Evolutionary conservation across 2,888 invertebrate genomes (phyloP).

Genomic region (Penaeus monodon): DNA sequence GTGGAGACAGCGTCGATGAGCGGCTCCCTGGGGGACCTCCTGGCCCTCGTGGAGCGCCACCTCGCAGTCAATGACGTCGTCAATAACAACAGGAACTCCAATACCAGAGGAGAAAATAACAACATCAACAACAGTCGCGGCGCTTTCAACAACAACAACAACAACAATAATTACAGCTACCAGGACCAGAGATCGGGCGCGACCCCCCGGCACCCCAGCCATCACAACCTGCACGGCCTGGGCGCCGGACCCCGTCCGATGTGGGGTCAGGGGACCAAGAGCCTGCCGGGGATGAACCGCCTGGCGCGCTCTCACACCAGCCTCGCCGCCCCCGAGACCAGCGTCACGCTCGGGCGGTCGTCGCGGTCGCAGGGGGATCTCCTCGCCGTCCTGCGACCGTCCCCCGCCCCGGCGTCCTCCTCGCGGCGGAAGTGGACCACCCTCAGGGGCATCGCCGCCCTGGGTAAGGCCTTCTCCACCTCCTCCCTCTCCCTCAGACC

Average conservation of each 20-base stretch:
- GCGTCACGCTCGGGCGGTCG: constrained; percentile 5
- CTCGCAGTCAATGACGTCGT: constrained; percentile 18
- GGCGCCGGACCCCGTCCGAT: background rate
- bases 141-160: background rate
- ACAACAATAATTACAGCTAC: background rate
- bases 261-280: constrained; percentile 8
- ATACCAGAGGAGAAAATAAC: background rate
- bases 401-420: background rate
- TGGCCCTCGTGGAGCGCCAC: constrained; percentile 27
- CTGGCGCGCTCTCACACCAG: constrained; percentile 22
- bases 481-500: constrained; percentile 19
- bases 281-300: background rate
- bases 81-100: constrained; percentile 24
- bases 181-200: background rate
- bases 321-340: background rate
- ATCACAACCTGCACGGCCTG: background rate
- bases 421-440: constrained; percentile 25
- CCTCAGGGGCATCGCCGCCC: constrained; percentile 18
- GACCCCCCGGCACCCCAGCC: background rate
- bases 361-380: constrained; percentile 39
- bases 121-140: constrained; percentile 14
- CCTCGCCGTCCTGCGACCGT: background rate
- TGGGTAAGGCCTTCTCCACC: constrained; percentile 27
- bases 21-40: constrained; percentile 30
- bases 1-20: constrained; percentile 1